A percentile compares a stretch with the other conserved stretches of the same genome.
Conservation (phyloP, 2,797 vertebrate genomes). For the Morelia viridis region DNA sequence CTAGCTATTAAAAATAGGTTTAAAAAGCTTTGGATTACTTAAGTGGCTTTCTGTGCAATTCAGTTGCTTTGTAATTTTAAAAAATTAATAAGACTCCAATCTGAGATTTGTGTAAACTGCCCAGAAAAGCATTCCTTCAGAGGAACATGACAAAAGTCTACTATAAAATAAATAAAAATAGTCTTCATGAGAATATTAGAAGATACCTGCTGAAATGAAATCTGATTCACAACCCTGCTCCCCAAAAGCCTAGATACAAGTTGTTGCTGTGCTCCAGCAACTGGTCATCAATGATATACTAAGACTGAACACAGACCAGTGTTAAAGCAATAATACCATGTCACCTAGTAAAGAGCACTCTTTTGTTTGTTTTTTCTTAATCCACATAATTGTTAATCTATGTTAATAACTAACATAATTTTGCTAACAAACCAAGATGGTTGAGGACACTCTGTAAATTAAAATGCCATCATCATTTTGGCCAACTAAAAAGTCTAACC, state of each 20-base stretch:
- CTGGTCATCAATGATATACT: background rate
- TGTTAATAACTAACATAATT: background rate
- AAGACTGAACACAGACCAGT: background rate
- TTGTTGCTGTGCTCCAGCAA: background rate
- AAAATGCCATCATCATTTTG: background rate
- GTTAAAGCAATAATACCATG: background rate
- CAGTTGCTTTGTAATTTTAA: background rate
- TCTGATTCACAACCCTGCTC: background rate
- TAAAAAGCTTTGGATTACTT: background rate
- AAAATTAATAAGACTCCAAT: background rate
- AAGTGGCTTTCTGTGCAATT: background rate
- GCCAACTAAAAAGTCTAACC: background rate
- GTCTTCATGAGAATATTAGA: no score
- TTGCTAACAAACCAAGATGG: background rate
- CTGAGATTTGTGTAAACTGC: background rate
- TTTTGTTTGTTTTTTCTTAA: background rate
- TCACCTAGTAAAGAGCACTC: background rate
- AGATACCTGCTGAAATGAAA: background rate
- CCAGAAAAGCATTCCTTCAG: background rate
- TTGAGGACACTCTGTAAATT: background rate
- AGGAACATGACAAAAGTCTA: background rate
- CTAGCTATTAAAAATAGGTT: background rate
- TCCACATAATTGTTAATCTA: background rate
- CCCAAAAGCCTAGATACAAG: background rate
- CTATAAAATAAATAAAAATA: background rate